phyloP scores from a whole-genome alignment of 2,888 invertebrate genomes.

The Drosophila melanocephala region DNA sequence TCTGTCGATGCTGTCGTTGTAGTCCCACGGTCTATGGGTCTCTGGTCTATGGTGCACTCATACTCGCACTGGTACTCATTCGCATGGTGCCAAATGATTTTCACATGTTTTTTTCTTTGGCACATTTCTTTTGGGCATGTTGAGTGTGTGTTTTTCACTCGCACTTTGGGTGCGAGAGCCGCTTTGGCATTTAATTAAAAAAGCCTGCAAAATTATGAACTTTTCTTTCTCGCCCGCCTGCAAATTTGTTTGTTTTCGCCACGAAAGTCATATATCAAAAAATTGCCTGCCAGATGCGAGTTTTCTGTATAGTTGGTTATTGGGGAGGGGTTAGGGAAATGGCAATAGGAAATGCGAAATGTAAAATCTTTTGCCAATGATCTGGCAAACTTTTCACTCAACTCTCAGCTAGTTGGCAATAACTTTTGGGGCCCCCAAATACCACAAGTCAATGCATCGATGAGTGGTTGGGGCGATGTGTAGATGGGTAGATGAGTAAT shows the following conservation, averaged over 20 bases:
- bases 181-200: conserved; percentile 73
- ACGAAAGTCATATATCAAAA: conserved; percentile 69
- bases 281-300: conserved; percentile 52
- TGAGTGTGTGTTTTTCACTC: conserved; percentile 47
- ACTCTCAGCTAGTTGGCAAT: conserved; percentile 30
- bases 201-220: conserved; percentile 74
- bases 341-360: conserved; percentile 30
- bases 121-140: conserved; percentile 61
- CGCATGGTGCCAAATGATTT: conserved; percentile 73
- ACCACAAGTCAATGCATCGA: conserved; percentile 21
- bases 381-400: conserved; percentile 40
- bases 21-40: conserved; percentile 44
- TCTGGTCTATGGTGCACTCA: not conserved
- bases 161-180: conserved; percentile 35
- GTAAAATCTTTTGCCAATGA: conserved; percentile 54
- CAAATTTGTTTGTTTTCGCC: conserved; percentile 70
- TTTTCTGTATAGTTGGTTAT: conserved; percentile 2
- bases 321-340: conserved; percentile 12
- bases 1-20: conserved; percentile 58
- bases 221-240: conserved; percentile 78
- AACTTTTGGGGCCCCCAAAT: conserved; percentile 29
- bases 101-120: conserved; percentile 65
- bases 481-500: conserved; percentile 43
- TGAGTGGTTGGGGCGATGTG: conserved; percentile 22
- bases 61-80: conserved; percentile 29